Conservation (phyloP, 2,113 vertebrate species). For the Picathartes gymnocephalus region DNA sequence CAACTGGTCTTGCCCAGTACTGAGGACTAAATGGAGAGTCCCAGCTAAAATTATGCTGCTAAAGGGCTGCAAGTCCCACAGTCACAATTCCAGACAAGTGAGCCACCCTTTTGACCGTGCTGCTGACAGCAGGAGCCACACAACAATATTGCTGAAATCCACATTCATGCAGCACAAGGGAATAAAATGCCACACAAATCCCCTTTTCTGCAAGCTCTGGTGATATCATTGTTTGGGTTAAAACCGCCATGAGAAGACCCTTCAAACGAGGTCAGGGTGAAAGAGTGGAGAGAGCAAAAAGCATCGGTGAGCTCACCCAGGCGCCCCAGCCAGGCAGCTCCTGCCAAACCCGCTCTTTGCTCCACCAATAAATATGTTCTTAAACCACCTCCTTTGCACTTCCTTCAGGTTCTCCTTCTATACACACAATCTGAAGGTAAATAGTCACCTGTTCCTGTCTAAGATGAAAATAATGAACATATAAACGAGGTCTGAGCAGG, state of each 20-base stretch:
- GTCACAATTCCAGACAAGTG: conserved; percentile 8
- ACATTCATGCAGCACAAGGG: conserved; percentile 49
- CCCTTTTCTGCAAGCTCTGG: conserved; percentile 58
- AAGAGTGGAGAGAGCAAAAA: conserved; percentile 36
- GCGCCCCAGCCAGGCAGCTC: not conserved
- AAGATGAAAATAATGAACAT: not conserved
- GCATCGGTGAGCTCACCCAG: not conserved
- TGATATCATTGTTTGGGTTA: conserved; percentile 45
- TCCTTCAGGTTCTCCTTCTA: not conserved
- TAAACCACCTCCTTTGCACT: not conserved
- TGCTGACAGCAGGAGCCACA: conserved; percentile 45
- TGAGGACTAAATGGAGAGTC: not conserved
- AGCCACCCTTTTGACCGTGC: conserved; percentile 5
- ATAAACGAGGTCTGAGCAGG: not conserved
- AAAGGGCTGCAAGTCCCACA: not conserved
- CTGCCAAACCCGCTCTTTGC: not conserved
- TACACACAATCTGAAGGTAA: not conserved
- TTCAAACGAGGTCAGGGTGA: not conserved
- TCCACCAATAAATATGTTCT: not conserved
- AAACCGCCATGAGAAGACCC: conserved; percentile 25
- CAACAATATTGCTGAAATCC: conserved; percentile 32
- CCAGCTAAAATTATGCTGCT: not conserved
- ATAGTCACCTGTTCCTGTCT: accelerated
- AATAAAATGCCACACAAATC: conserved; percentile 54
- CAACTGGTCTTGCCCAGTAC: not conserved